Conservation (phyloP, 2,113 vertebrate genomes). For the Xenopus laevis region DNA sequence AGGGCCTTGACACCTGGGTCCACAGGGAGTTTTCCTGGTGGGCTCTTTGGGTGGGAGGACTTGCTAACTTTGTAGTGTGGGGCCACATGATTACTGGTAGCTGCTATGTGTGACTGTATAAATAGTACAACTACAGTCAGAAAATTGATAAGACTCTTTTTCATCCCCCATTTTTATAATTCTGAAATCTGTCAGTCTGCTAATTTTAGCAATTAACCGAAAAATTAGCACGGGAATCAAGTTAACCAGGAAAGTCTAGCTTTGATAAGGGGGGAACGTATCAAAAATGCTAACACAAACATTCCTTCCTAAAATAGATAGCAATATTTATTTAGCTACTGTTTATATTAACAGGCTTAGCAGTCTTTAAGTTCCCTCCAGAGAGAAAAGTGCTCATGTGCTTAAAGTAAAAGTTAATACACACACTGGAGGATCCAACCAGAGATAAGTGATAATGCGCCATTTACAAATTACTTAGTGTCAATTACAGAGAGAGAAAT, state of each 20-base stretch:
- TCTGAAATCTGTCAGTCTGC: background rate
- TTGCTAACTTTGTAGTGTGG: too few species aligned
- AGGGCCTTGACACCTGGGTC: too few species aligned
- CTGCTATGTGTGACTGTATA: too few species aligned
- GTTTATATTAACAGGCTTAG: conserved; percentile 25
- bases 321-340: conserved; percentile 20
- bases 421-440: conserved; percentile 15
- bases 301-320: conserved; percentile 40
- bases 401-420: conserved; percentile 40
- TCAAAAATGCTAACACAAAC: conserved; percentile 48
- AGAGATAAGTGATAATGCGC: conserved; percentile 34
- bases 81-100: too few species aligned
- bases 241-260: conserved; percentile 40
- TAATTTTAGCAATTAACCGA: background rate
- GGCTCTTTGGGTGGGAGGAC: too few species aligned
- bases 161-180: too few species aligned
- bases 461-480: conserved; percentile 44
- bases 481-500: conserved; percentile 45
- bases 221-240: conserved; percentile 26
- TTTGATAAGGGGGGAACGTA: conserved; percentile 28
- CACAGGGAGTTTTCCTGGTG: too few species aligned
- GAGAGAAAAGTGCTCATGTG: conserved; percentile 45
- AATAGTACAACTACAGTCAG: too few species aligned
- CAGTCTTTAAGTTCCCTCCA: conserved; percentile 21
- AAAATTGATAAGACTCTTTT: too few species aligned